Conservation (phyloP, 2,888 invertebrate species). For the Troilus luridus region DNA sequence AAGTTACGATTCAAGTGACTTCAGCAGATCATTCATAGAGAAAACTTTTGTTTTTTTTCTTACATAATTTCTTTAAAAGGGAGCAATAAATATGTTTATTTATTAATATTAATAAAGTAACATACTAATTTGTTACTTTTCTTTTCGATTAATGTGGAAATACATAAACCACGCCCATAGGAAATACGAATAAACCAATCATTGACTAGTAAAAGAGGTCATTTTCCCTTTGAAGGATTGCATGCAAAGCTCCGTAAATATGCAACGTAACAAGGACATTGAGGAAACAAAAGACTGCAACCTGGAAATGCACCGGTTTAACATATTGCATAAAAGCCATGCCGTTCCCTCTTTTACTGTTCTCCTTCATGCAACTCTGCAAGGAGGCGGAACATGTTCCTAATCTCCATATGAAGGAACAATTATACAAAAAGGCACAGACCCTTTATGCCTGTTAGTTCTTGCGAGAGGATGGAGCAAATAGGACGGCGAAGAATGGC, state of each 20-base stretch:
- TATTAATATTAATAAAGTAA: too few relatives aligned
- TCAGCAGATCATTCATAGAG: too few relatives aligned
- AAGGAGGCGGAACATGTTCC: background rate
- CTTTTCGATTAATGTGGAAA: background rate
- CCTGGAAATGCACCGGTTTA: background rate
- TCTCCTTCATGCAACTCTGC: background rate
- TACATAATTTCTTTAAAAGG: too few relatives aligned
- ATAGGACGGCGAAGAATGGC: background rate
- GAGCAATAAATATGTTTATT: too few relatives aligned
- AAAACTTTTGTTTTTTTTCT: too few relatives aligned
- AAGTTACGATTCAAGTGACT: too few relatives aligned
- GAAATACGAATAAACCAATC: background rate
- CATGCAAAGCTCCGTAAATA: background rate
- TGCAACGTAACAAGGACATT: conserved; percentile 18
- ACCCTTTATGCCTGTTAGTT: background rate
- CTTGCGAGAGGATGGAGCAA: background rate
- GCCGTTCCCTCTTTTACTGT: conserved; percentile 10
- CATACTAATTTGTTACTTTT: too few relatives aligned
- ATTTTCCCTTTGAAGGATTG: background rate
- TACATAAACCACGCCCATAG: background rate
- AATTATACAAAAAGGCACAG: conserved; percentile 8
- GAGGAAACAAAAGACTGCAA: background rate
- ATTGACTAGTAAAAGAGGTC: background rate
- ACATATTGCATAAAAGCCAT: conserved; percentile 35
- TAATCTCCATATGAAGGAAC: conserved; percentile 33